Percentiles rank a stretch among this genome's conserved stretches.
Conservation (phyloP, 2,888 invertebrate species). For the Fragum sueziense region DNA sequence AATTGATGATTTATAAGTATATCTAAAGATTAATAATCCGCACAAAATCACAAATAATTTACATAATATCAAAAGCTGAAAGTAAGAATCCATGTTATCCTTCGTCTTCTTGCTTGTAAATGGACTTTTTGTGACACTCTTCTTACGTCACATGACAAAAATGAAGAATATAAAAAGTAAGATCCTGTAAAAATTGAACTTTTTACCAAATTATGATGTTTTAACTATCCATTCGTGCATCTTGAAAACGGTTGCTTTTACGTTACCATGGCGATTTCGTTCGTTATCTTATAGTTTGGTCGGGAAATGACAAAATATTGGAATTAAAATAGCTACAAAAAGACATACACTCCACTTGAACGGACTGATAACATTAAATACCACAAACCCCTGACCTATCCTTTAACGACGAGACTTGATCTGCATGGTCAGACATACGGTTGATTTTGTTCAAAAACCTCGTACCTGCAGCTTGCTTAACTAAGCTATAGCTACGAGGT, state of each 20-base stretch:
- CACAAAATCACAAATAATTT: neutral
- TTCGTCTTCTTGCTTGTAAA: neutral
- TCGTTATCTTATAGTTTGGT: slow-evolving; percentile 32
- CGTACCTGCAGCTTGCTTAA: too few relatives aligned
- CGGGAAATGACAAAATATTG: slow-evolving; percentile 6
- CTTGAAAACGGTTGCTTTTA: slow-evolving; percentile 31
- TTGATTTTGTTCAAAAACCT: too few relatives aligned
- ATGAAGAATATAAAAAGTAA: neutral
- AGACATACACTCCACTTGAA: slow-evolving; percentile 30
- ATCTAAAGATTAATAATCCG: too few relatives aligned
- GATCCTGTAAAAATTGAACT: neutral
- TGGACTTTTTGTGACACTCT: neutral
- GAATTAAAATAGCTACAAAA: slow-evolving; percentile 1
- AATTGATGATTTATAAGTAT: too few relatives aligned
- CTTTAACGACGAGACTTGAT: too few relatives aligned
- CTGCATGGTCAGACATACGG: too few relatives aligned
- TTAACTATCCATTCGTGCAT: slow-evolving; percentile 9
- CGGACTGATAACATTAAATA: neutral
- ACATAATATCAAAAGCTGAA: neutral
- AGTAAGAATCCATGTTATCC: neutral
- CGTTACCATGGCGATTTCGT: slow-evolving; percentile 27
- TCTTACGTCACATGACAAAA: neutral
- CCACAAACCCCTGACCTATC: neutral
- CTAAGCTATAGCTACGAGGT: too few relatives aligned
- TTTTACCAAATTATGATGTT: neutral